phyloP scores from a whole-genome alignment of 1,140 invertebrate species.

The Anoplolepis gracilipes region DNA sequence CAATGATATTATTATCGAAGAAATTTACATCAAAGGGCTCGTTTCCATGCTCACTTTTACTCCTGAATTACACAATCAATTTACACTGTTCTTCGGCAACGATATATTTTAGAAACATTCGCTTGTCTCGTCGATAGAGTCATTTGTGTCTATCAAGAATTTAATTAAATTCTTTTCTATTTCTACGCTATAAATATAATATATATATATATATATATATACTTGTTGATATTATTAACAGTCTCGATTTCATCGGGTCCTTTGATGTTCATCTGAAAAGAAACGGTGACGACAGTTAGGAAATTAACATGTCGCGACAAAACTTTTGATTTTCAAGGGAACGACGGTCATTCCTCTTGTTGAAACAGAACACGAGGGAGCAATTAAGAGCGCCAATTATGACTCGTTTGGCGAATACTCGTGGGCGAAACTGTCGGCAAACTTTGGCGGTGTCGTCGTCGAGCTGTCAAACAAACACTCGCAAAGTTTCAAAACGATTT shows the following conservation, averaged over 20 bases:
- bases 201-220: too few species aligned
- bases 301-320: conserved; percentile 30
- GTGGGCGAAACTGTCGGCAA: conserved; percentile 11
- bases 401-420: not conserved
- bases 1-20: not conserved
- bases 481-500: not conserved
- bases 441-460: conserved; percentile 10
- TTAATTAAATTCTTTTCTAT: not conserved
- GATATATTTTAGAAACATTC: not conserved
- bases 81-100: not conserved
- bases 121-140: not conserved
- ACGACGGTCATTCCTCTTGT: not conserved
- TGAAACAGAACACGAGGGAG: conserved; percentile 37
- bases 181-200: not conserved
- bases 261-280: not conserved
- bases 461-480: not conserved
- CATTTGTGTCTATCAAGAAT: not conserved
- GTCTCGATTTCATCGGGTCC: not conserved
- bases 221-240: conserved; percentile 3
- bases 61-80: not conserved
- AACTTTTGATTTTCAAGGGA: not conserved
- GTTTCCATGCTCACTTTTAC: not conserved
- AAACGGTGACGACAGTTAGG: conserved; percentile 1
- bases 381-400: conserved; percentile 39
- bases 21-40: not conserved